Evolutionary conservation across 2,888 invertebrate genomes (phyloP), one percentile per base, ranked within the genome.

Genomic region (Brachyptera putata): DNA sequence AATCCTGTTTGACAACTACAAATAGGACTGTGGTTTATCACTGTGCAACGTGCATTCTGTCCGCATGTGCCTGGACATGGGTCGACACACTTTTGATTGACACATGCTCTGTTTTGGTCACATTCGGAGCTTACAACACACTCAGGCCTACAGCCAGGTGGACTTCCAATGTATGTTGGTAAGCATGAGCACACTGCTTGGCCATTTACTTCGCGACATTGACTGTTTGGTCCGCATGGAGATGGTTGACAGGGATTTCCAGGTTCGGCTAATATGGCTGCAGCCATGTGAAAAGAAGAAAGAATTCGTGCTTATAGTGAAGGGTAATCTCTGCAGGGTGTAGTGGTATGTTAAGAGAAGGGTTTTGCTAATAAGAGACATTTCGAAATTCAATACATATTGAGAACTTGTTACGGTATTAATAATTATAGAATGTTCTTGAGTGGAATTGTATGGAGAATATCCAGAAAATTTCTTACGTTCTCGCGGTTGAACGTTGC

Each of bases 221-320:
- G 79, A 64, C 91, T 89, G 70, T 91, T 90, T 3, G 89, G 84
- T 37, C 92, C 88, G 72, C 89, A 89, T 1, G 87, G 88, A 56
- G 82, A 82, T 46, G 87, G 87, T 69, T 79, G 80, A 68, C 87
- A 87, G 1, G 86, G 86, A 48, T 63, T 60, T 26, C 36, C 46
- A 21, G 60, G 57, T 53, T 58, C 70, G 67, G 21, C 55, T 65
- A 64, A 13, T 2, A 53, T 18, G 14, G 50, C 43, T 43, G 56
- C 11, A n/a, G n/a, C n/a, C n/a, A n/a, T n/a, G n/a, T 7, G 30
- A 37, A 18, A 25, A 16, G 3, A n/a, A 24, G n/a, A 1, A 22
- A 11, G 13, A 48, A 24, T 11, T 24, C 21, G 13, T 22, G 22
- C 14, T 48, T 18, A 21, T n/a, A 48, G 39, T 37, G 16, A 37